Evolutionary conservation across 1,140 invertebrate genomes (phyloP).

Genomic region (Penaeus indicus): DNA sequence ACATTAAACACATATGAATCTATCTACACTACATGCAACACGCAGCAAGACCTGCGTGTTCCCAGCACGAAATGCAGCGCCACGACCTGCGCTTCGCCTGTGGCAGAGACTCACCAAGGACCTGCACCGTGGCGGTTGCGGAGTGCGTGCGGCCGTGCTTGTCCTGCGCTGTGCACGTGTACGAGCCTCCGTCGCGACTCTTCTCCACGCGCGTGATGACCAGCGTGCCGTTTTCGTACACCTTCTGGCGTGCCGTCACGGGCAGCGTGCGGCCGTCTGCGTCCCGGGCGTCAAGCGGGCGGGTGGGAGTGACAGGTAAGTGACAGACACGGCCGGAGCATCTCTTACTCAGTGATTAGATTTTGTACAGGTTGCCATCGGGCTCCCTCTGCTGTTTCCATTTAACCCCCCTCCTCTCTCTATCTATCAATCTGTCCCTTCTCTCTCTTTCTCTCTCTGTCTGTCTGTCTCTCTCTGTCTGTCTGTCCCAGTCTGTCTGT

Average conservation of each 20-base stretch:
- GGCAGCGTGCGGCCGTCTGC: constrained; percentile 69
- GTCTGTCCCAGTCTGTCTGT: no score
- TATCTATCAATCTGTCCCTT: no score
- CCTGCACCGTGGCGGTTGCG: constrained; percentile 79
- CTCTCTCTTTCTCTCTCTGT: no score
- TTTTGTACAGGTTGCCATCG: not conserved
- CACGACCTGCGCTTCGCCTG: not conserved
- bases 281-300: not conserved
- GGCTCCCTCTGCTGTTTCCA: no score
- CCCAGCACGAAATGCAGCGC: not conserved
- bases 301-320: not conserved
- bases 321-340: not conserved
- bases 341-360: not conserved
- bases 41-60: no score
- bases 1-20: no score
- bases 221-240: constrained; percentile 78
- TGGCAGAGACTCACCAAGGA: constrained; percentile 78
- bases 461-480: no score
- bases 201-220: constrained; percentile 82
- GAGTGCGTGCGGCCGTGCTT: constrained; percentile 81
- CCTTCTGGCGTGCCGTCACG: constrained; percentile 70
- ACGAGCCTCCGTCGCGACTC: constrained; percentile 78
- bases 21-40: no score
- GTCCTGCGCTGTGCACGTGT: constrained; percentile 85
- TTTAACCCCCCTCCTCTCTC: no score